These are phyloP conservation scores for Sturnus vulgaris DNA, from an alignment of 2,113 vertebrate species.

Conservation along the genomic window DNA sequence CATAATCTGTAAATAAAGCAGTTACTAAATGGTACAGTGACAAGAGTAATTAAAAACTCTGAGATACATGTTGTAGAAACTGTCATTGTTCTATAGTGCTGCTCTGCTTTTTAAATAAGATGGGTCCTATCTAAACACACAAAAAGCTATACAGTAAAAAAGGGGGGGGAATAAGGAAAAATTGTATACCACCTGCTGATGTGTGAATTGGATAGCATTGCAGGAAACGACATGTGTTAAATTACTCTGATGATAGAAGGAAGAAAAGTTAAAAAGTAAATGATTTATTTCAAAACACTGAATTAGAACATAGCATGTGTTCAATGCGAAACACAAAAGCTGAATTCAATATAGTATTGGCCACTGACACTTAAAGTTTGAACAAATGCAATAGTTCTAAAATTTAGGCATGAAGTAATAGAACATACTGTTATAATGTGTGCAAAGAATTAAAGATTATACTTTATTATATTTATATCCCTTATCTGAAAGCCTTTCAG, in stretches of 20 bases:
- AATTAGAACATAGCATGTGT: constrained; percentile 50
- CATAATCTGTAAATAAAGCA: background rate
- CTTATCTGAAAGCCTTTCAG: background rate
- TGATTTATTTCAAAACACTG: constrained; percentile 51
- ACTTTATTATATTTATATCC: background rate
- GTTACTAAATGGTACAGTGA: constrained; percentile 7
- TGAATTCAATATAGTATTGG: constrained; percentile 4
- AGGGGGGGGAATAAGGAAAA: background rate
- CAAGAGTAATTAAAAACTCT: background rate
- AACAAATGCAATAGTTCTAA: background rate
- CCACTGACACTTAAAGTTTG: constrained; percentile 2
- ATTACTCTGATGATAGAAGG: constrained; percentile 42
- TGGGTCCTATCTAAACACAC: background rate
- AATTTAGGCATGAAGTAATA: background rate
- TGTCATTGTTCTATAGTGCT: background rate
- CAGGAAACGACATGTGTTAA: constrained; percentile 49
- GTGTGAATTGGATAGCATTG: constrained; percentile 63
- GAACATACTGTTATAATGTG: background rate
- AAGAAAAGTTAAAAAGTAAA: constrained; percentile 48
- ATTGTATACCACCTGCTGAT: constrained; percentile 53
- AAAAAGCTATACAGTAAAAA: background rate
- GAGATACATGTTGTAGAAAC: background rate
- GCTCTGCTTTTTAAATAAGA: background rate
- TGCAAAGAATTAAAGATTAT: constrained; percentile 5
- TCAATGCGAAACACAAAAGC: constrained; percentile 44